Evolutionary conservation across 2,888 invertebrate genomes (phyloP).

Genomic region (Lepidochrysops patricia): DNA sequence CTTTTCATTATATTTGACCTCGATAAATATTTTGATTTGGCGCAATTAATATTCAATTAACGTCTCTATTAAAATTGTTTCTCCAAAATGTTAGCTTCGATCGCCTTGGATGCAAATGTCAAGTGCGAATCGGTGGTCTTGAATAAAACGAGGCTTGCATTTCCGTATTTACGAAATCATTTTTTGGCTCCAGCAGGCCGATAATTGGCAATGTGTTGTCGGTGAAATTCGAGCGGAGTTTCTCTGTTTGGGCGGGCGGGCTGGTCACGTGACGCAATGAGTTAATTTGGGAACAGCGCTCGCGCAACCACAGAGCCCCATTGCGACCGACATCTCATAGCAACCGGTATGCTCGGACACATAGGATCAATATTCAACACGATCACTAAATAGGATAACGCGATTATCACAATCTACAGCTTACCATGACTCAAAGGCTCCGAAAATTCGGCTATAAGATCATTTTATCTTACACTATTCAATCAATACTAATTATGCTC

Average conservation of each 20-base stretch:
- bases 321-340: conserved; percentile 21
- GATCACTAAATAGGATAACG: conserved; percentile 37
- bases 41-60: not conserved
- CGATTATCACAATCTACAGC: not conserved
- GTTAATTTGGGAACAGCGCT: conserved; percentile 66
- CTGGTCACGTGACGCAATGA: conserved; percentile 62
- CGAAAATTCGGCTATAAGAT: no score
- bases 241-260: conserved; percentile 74
- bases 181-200: conserved; percentile 5
- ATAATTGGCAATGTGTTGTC: conserved; percentile 32
- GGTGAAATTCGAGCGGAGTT: conserved; percentile 69
- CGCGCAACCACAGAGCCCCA: conserved; percentile 32
- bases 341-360: conserved; percentile 45
- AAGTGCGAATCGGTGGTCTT: not conserved
- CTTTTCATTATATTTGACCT: conserved; percentile 16
- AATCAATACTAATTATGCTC: no score
- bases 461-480: no score
- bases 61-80: not conserved
- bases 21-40: conserved; percentile 15
- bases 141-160: not conserved
- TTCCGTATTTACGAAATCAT: conserved; percentile 5
- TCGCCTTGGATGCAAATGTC: conserved; percentile 9
- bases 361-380: conserved; percentile 66
- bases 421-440: no score
- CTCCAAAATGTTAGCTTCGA: not conserved